Evolutionary conservation across 2,113 vertebrate genomes (phyloP).

Genomic region (Dolichotis patagonum): DNA sequence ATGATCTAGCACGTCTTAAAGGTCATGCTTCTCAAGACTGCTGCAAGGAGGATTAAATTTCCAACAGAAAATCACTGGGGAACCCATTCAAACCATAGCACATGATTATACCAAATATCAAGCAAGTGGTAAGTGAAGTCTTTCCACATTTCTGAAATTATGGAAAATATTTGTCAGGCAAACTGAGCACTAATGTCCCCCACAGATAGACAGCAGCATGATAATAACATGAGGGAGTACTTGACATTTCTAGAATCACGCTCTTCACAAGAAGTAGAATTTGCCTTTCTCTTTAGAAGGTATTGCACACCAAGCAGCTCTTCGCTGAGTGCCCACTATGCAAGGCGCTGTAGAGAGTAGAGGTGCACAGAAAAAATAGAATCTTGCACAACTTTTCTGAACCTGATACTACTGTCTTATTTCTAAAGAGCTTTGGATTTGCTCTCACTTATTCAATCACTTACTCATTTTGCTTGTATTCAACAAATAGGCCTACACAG

Average conservation of each 20-base stretch:
- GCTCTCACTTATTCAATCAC: background rate
- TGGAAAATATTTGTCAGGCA: background rate
- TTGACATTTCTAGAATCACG: background rate
- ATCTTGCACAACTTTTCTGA: background rate
- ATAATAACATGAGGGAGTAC: background rate
- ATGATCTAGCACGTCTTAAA: background rate
- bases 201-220: no score
- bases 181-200: background rate
- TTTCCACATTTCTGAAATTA: background rate
- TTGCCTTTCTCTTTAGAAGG: background rate
- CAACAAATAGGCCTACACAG: background rate
- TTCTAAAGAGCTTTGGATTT: background rate
- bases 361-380: background rate
- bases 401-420: background rate
- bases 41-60: background rate
- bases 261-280: background rate
- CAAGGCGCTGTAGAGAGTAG: background rate
- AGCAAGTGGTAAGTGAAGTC: background rate
- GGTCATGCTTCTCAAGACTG: background rate
- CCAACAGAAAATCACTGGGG: no score
- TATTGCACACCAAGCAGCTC: background rate
- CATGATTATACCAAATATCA: background rate
- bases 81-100: background rate
- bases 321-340: background rate
- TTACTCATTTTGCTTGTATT: background rate